Evolutionary conservation across 2,888 invertebrate species (phyloP).

Genomic region (Keiferia lycopersicella): DNA sequence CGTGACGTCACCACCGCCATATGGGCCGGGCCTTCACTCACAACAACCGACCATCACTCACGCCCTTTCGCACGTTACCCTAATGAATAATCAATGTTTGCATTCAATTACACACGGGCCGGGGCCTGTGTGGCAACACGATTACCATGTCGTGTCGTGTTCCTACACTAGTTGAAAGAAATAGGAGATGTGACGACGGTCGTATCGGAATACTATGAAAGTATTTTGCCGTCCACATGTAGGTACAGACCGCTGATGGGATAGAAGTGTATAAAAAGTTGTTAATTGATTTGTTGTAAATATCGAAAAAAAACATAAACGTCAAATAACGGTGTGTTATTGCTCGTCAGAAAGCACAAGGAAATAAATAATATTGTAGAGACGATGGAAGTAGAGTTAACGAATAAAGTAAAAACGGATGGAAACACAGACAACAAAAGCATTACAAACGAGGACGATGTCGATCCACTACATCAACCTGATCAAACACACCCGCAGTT

Average conservation of each 20-base stretch:
- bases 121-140: slow-evolving; percentile 5
- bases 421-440: background rate
- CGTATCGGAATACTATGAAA: slow-evolving; percentile 1
- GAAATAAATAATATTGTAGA: too few species aligned
- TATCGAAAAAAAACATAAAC: too few species aligned
- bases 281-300: background rate
- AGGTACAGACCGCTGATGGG: background rate
- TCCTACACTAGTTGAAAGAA: slow-evolving; percentile 23
- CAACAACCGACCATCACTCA: slow-evolving; percentile 52
- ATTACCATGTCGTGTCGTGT: slow-evolving; percentile 21
- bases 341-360: too few species aligned
- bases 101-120: slow-evolving; percentile 11
- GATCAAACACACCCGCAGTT: slow-evolving; percentile 13
- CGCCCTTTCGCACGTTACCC: slow-evolving; percentile 55
- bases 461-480: slow-evolving; percentile 10
- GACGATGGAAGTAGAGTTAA: too few species aligned
- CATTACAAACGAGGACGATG: background rate
- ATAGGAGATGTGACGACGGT: background rate
- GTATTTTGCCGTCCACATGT: background rate
- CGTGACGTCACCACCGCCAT: slow-evolving; percentile 74
- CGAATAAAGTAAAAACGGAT: background rate
- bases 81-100: slow-evolving; percentile 45
- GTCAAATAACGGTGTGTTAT: too few species aligned
- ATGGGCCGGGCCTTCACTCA: slow-evolving; percentile 64
- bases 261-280: background rate